Evolutionary conservation across 2,888 invertebrate genomes (phyloP), one percentile per base, ranked within the genome.

Genomic region (Pollenia labialis): DNA sequence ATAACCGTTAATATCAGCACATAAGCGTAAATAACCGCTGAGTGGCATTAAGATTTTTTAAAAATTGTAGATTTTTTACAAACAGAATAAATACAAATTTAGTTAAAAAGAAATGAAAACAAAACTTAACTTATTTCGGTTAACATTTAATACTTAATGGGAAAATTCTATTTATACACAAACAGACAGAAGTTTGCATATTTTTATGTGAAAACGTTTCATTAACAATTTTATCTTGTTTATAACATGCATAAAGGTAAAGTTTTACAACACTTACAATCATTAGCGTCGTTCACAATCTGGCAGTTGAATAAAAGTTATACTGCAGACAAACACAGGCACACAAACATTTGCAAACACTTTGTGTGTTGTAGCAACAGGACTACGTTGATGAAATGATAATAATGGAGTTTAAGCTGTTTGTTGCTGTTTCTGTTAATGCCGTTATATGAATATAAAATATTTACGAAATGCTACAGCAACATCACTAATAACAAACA

Each of bases 401-500:
- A 46, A 48, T 66, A 64, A 71, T 56, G 62, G 32, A 75, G 82
- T 75, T 62, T 69, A 42, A 16, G n/a, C 40, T 56, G 23, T 62
- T 32, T 60, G 44, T 50, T 69, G 44, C 32, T 46, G 4, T 32
- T 42, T 12, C 14, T 32, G 2, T 32, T 69, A 11, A 14, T 58
- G 16, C 10, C 54, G 14, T 12, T 54, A 11, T 46, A 23, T 42
- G 7, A 46, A 62, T 56, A 56, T 71, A 50, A 84, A 84, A 52
- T 72, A 84, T 79, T 44, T 52, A 72, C 14, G 10, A 82, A 46
- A 16, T 52, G 18, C 14, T 52, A 50, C 66, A 58, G 32, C 16
- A 66, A 7, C 42, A 58, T 23, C 54, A 56, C 66, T 16, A 42
- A 44, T 10, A 46, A 44, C 44, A 48, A 40, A 44, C 52, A 48